phyloP scores from a whole-genome alignment of 2,113 vertebrate genomes.

The Poeciliopsis occidentalis region DNA sequence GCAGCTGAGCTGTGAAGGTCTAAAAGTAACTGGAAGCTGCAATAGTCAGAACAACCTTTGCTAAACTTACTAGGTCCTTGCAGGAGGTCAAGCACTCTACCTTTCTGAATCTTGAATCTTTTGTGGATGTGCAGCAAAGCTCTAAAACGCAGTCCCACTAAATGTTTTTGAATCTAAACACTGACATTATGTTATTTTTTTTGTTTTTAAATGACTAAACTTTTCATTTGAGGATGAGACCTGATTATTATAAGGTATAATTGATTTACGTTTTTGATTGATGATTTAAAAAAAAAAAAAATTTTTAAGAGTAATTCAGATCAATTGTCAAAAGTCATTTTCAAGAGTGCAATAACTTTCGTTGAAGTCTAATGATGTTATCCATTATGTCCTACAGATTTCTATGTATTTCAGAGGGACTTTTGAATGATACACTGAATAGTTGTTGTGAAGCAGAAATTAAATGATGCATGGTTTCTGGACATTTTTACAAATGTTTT shows the following conservation, averaged over 20 bases:
- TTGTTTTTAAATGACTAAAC: not conserved
- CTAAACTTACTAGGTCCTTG: constrained; percentile 25
- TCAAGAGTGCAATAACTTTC: too few species aligned
- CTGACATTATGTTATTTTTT: not conserved
- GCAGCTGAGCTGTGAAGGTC: constrained; percentile 15
- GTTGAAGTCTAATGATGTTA: too few species aligned
- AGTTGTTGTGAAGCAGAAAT: not conserved
- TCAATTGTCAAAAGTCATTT: not conserved
- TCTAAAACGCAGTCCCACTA: too few species aligned
- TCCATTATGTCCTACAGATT: too few species aligned
- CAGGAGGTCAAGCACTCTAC: constrained; percentile 25
- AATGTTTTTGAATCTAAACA: not conserved
- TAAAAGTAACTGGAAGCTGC: not conserved
- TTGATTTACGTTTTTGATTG: too few species aligned
- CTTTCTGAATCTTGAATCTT: not conserved
- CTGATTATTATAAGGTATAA: too few species aligned
- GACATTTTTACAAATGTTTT: too few species aligned
- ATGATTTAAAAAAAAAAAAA: too few species aligned
- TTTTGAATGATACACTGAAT: not conserved
- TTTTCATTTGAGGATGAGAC: not conserved
- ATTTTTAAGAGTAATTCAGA: not conserved
- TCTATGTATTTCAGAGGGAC: not conserved
- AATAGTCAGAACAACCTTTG: constrained; percentile 29
- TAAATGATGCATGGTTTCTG: not conserved
- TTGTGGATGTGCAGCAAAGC: not conserved